A percentile compares a stretch with the other conserved stretches of the same genome.
These are phyloP conservation scores for Saguinus midas DNA, from an alignment of 2,113 vertebrate species.

Conservation along the genomic window DNA sequence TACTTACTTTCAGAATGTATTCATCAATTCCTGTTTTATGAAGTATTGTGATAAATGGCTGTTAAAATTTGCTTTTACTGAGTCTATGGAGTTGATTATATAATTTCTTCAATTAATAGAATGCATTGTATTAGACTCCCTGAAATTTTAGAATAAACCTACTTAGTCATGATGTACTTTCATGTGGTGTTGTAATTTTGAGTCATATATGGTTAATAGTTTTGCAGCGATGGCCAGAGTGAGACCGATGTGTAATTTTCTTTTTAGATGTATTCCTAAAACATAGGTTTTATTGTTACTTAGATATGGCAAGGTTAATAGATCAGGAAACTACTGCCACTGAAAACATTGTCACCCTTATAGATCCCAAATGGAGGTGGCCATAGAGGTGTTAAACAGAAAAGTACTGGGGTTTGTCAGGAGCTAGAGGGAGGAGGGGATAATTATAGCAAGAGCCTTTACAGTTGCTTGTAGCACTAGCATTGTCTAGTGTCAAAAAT, in stretches of 20 bases:
- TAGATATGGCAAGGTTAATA: not conserved
- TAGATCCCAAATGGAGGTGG: not conserved
- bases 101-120: not conserved
- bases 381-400: accelerated
- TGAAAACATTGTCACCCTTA: not conserved
- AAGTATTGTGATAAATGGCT: not conserved
- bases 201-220: not conserved
- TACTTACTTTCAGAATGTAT: not conserved
- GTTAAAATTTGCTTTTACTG: not conserved
- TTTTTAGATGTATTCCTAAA: not conserved
- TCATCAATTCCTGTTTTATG: not conserved
- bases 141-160: not conserved
- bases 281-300: not conserved
- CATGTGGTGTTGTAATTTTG: not conserved
- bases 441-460: not conserved
- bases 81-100: not conserved
- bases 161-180: not conserved
- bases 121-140: not conserved
- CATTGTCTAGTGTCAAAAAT: not conserved
- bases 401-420: not conserved
- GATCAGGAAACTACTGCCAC: not conserved
- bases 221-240: not conserved
- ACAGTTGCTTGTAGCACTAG: not conserved
- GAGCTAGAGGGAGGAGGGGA: not conserved
- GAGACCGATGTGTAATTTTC: not conserved